Evolutionary conservation across 1,140 invertebrate genomes (phyloP), one percentile per base, ranked within the genome.

Genomic region (Megalonaias nervosa): DNA sequence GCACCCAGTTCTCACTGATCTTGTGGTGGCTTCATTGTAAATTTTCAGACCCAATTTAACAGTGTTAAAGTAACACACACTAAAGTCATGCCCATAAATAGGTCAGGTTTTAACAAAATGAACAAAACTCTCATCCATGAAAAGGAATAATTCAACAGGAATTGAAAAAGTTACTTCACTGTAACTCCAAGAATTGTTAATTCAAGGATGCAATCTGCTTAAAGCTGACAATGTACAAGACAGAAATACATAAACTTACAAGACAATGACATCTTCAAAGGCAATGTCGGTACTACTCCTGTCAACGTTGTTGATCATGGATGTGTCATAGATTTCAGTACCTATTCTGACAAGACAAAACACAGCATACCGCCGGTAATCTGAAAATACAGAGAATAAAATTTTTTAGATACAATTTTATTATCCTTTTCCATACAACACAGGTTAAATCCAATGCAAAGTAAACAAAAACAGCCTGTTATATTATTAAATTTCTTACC

Each of bases 241-340:
- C 26, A 59, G 23, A 71, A 38, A 71, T 16, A 26, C n/a, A 57
- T n/a, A 66, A 71, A 93, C 93, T 94, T 90, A 94, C 94, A 95
- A 95, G 38, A 94, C 90, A 82, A 95, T 91, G 73, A 93, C 90
- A 85, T 95, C 94, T 68, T 94, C 93, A 89, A 95, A 95, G 58
- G 93, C 93, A 68, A 95, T 93, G 84, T 95, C 94, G 3, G 94
- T 95, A 84, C 93, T 93, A 61, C 92, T 93, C 75, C 94, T 91
- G 82, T 95, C 94, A 0, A 95, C 93, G 61, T 94, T 93, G 77
- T 91, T 94, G 58, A 95, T 90, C 75, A 95, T 91, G 0, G 92
- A 91, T 0, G 94, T 95, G 83, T 95, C 94, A 67, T 93, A 93
- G 60, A 95, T 93, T 85, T 95, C 94, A 1, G 94, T 94, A 1